Base-by-base conservation (phyloP, 2,113 vertebrate species). In the Anarrhichthys ocellatus region DNA sequence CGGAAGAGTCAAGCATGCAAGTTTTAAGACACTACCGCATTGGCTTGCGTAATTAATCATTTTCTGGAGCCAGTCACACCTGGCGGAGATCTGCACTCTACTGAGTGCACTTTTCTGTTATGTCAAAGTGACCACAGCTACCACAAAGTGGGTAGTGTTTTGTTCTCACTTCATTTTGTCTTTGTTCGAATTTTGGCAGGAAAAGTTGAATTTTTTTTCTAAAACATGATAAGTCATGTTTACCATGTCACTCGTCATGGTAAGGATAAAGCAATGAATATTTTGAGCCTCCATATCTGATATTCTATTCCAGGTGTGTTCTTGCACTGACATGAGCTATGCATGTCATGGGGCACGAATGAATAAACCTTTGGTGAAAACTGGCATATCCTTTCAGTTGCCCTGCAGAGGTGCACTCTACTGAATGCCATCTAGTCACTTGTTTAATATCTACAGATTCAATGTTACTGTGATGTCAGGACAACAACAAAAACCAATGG, bases 291-390 rank as follows among this genome's bases (percentile, higher is more conserved):
- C 14, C 11, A 9, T 32, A 27, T 20, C 38, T 52, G 59, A 42
- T 46, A 56, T 52, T 15, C 38, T 1, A 2, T 22, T 66, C 20
- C 46, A 70, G 24, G 20, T 64, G 29, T 65, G 40, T 34, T 68
- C 18, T 63, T 59, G 46, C 3, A 24, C 29, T 24, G 44, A n/a
- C 13, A 24, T 40, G 56, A 52, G 65, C 11, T 11, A 46, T 27
- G 20, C 14, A 14, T 42, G 17, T 64, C 65, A 62, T 66, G 22
- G 17, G 9, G 22, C 67, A n/a, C 48, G 32, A 73, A 76, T 17
- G 42, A 66, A 54, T 44, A 59, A 80, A 54, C n/a, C 27, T 73
- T 67, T 67, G 76, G 76, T 83, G n/a, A 36, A 70, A 82, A 67
- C 34, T 34, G 34, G 34, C 34, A 6, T 34, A 34, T 83, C 0